phyloP scores from a whole-genome alignment of 2,113 vertebrate species.

The Cryptoleucopteryx plumbea region DNA sequence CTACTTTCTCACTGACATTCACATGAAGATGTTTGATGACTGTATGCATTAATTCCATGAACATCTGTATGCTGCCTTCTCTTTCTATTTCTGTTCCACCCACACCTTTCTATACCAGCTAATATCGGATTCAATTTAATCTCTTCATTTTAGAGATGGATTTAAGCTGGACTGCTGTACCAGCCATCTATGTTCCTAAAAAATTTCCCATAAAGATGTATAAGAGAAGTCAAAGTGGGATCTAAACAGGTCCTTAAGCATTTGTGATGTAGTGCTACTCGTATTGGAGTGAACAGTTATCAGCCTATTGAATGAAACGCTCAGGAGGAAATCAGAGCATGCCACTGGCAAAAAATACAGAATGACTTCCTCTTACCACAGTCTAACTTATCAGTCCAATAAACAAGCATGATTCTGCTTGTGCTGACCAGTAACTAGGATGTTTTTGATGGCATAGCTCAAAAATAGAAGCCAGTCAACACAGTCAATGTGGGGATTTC shows the following conservation, averaged over 20 bases:
- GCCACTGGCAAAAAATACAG: background rate
- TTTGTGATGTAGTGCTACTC: background rate
- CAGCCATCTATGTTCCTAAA: background rate
- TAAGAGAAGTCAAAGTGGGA: background rate
- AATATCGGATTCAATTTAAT: background rate
- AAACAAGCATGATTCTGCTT: background rate
- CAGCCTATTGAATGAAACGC: background rate
- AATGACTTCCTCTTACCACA: background rate
- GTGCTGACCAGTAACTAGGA: background rate
- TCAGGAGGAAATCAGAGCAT: background rate
- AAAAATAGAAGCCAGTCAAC: background rate
- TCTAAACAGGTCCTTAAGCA: background rate
- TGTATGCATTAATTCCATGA: too few species aligned
- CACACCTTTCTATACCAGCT: background rate
- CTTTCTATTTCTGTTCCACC: too few species aligned
- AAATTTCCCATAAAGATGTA: background rate
- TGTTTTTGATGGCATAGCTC: background rate
- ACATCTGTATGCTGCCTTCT: too few species aligned
- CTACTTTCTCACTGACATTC: too few species aligned
- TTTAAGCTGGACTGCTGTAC: background rate
- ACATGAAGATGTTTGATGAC: too few species aligned
- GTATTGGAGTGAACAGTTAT: background rate
- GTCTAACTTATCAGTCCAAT: background rate
- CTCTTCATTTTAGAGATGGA: background rate
- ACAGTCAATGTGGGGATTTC: background rate